phyloP scores from a whole-genome alignment of 2,888 invertebrate genomes.

The Yponomeuta sedellus region DNA sequence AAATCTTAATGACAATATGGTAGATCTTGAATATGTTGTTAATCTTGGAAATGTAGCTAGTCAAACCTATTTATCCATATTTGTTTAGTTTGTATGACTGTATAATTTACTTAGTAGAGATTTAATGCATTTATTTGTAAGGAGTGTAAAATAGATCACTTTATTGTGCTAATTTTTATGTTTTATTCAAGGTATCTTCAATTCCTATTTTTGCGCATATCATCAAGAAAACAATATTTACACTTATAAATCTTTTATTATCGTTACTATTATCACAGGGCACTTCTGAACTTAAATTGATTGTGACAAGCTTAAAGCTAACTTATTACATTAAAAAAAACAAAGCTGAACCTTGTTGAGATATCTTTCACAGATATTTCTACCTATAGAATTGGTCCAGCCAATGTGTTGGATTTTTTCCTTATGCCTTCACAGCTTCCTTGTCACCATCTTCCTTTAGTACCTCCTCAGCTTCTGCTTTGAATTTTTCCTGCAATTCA shows the following conservation, averaged over 20 bases:
- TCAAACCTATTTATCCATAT: conserved; percentile 39
- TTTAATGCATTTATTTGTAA: conserved; percentile 44
- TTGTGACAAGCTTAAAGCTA: not conserved
- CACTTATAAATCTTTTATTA: conserved; percentile 7
- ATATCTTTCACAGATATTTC: not conserved
- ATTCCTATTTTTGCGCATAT: not conserved
- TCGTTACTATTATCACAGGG: conserved; percentile 12
- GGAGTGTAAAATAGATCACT: conserved; percentile 51
- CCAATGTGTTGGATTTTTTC: not conserved
- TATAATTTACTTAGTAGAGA: conserved; percentile 25
- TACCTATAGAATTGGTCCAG: not conserved
- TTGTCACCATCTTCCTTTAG: conserved; percentile 74
- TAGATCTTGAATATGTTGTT: conserved; percentile 6
- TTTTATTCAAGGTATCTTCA: conserved; percentile 20
- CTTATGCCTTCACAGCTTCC: conserved; percentile 60
- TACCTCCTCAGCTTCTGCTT: conserved; percentile 77
- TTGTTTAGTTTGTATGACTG: conserved; percentile 31
- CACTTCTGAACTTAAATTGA: conserved; percentile 1
- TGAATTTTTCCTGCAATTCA: conserved; percentile 32
- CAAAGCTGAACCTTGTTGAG: not conserved
- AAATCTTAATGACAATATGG: conserved; percentile 9
- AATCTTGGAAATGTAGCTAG: conserved; percentile 35
- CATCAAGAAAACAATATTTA: not conserved
- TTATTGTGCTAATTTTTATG: conserved; percentile 29
- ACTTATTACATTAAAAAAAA: not conserved